These are phyloP conservation scores for Gorsachius goisagi DNA, from an alignment of 2,113 vertebrate genomes.

Conservation along the genomic window DNA sequence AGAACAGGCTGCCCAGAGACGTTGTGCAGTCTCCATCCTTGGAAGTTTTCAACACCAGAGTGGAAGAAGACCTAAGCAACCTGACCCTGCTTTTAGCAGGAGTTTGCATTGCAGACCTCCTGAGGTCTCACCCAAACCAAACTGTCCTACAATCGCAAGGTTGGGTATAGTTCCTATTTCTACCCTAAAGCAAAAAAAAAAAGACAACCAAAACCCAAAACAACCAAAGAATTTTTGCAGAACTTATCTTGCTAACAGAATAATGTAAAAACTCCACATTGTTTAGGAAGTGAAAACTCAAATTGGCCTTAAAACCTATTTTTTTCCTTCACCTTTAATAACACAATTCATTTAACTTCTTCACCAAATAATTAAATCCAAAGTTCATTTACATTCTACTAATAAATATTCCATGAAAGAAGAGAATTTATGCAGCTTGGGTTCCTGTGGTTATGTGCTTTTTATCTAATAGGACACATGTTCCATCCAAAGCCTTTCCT, in stretches of 20 bases:
- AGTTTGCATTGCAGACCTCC: neutral
- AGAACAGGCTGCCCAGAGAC: neutral
- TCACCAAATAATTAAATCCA: neutral
- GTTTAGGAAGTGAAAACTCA: neutral
- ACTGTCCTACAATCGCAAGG: fast-evolving
- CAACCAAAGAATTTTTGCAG: fast-evolving
- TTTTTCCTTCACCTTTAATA: neutral
- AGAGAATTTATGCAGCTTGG: neutral
- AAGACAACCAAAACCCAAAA: neutral
- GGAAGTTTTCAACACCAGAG: neutral
- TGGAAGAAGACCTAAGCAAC: neutral
- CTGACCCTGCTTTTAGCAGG: neutral
- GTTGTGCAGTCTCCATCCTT: neutral
- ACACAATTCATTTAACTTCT: neutral
- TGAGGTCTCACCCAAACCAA: neutral
- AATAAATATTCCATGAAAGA: neutral
- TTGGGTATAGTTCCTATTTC: neutral
- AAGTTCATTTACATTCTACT: neutral
- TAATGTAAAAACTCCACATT: neutral
- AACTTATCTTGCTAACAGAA: neutral
- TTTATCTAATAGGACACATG: neutral
- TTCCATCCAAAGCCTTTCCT: neutral
- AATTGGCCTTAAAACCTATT: neutral
- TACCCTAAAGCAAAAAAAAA: neutral
- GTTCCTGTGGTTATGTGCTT: neutral